Conservation (phyloP, 2,888 invertebrate genomes). For the Cerceris rybyensis region DNA sequence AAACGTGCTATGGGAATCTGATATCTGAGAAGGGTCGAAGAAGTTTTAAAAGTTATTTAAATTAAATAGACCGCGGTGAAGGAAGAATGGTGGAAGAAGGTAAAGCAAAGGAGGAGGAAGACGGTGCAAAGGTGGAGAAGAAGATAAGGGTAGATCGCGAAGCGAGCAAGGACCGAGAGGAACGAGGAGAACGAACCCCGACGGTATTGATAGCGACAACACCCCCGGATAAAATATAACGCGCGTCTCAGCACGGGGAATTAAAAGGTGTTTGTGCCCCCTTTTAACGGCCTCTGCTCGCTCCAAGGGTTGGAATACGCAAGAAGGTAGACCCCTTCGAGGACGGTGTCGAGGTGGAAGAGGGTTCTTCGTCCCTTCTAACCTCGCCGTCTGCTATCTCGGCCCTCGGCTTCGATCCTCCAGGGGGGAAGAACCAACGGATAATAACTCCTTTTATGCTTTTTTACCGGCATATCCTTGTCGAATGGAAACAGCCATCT, state of each 20-base stretch:
- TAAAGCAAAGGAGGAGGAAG: constrained; percentile 24
- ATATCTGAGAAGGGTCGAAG: constrained; percentile 51
- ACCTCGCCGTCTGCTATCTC: constrained; percentile 44
- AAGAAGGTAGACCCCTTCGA: constrained; percentile 37
- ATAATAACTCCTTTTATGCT: constrained; percentile 64
- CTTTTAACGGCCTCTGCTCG: constrained; percentile 49
- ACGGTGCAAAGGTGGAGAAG: constrained; percentile 37
- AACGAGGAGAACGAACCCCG: constrained; percentile 32
- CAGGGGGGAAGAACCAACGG: constrained; percentile 26
- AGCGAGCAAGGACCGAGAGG: constrained; percentile 40
- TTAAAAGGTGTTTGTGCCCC: constrained; percentile 69
- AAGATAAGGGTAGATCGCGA: constrained; percentile 72
- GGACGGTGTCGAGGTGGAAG: constrained; percentile 34
- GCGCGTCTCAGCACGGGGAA: constrained; percentile 61
- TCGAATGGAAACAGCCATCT: constrained; percentile 34
- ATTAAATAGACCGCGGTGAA: constrained; percentile 71
- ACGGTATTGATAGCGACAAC: constrained; percentile 71
- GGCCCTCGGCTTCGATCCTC: constrained; percentile 36
- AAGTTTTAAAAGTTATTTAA: constrained; percentile 77
- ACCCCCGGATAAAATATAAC: constrained; percentile 70
- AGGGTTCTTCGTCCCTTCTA: constrained; percentile 37
- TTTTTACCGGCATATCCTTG: constrained; percentile 52
- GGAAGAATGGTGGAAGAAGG: constrained; percentile 19
- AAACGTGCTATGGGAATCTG: constrained; percentile 50
- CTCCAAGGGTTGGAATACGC: constrained; percentile 49